Percentiles rank a stretch among this genome's conserved stretches.
These are phyloP conservation scores for Euura lappo DNA, from an alignment of 1,140 invertebrate genomes.

Conservation along the genomic window DNA sequence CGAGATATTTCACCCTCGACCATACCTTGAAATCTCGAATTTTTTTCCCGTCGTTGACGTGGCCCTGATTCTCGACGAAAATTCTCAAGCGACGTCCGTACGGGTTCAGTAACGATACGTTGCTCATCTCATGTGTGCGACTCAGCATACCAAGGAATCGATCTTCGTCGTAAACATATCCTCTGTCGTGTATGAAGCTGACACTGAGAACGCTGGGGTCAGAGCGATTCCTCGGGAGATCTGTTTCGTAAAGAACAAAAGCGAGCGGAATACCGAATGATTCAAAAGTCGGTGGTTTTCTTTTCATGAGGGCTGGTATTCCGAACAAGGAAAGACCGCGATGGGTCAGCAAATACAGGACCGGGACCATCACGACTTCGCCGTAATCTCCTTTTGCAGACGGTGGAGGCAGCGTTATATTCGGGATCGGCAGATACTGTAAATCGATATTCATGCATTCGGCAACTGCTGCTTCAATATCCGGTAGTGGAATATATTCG, in stretches of 20 bases:
- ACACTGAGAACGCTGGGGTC: constrained; percentile 66
- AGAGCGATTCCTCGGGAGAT: constrained; percentile 56
- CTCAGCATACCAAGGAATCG: constrained; percentile 66
- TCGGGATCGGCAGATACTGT: constrained; percentile 58
- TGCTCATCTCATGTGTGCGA: constrained; percentile 62
- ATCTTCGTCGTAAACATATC: constrained; percentile 75
- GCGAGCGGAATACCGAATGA: constrained; percentile 66
- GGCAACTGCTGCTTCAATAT: not conserved
- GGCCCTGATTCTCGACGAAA: constrained; percentile 84
- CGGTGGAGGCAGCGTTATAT: constrained; percentile 54
- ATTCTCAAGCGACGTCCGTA: constrained; percentile 68
- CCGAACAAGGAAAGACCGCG: constrained; percentile 40
- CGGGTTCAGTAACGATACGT: constrained; percentile 60
- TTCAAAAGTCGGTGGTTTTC: constrained; percentile 68
- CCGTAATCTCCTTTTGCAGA: constrained; percentile 65
- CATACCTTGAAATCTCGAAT: constrained; percentile 77
- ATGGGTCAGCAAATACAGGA: constrained; percentile 53
- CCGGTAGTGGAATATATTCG: not conserved
- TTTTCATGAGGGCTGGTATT: constrained; percentile 23
- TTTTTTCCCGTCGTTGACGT: constrained; percentile 72
- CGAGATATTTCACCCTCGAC: too few species aligned
- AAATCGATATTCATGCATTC: constrained; percentile 23
- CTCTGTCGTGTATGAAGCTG: constrained; percentile 71
- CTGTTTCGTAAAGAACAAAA: constrained; percentile 76
- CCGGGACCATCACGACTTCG: constrained; percentile 57